phyloP scores from a whole-genome alignment of 1,140 invertebrate genomes.

The Meteorus sp. region DNA sequence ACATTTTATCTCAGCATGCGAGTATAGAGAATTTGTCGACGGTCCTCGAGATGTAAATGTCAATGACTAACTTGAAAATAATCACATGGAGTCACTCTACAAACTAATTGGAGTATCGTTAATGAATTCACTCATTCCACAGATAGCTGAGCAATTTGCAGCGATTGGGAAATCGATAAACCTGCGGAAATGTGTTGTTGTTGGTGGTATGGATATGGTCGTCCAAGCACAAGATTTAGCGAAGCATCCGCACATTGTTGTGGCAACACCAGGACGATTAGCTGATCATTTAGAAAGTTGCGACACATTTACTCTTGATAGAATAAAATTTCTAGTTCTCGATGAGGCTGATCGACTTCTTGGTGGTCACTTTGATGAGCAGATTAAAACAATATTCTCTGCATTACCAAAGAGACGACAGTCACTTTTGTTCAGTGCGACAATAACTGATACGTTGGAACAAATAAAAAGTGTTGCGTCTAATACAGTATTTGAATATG shows the following conservation, averaged over 20 bases:
- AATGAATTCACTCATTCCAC: slow-evolving; percentile 39
- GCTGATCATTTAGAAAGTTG: slow-evolving; percentile 87
- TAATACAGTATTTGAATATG: slow-evolving; percentile 57
- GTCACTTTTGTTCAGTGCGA: slow-evolving; percentile 93
- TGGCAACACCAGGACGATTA: slow-evolving; percentile 89
- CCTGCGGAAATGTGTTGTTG: slow-evolving; percentile 80
- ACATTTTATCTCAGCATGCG: too few species aligned
- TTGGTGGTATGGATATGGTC: slow-evolving; percentile 93
- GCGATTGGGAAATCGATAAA: slow-evolving; percentile 85
- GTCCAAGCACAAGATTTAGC: slow-evolving; percentile 84
- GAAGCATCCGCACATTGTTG: slow-evolving; percentile 89
- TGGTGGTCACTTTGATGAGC: slow-evolving; percentile 78
- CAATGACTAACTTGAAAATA: too few species aligned
- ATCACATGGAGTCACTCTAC: too few species aligned
- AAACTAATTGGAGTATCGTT: not conserved
- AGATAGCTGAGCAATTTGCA: slow-evolving; percentile 92
- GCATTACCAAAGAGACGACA: slow-evolving; percentile 79
- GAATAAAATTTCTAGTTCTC: slow-evolving; percentile 83
- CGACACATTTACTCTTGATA: slow-evolving; percentile 79
- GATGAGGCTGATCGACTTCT: slow-evolving; percentile 92
- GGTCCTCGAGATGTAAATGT: too few species aligned
- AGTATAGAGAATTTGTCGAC: too few species aligned
- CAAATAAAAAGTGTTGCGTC: slow-evolving; percentile 70
- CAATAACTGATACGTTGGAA: slow-evolving; percentile 84
- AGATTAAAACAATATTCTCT: slow-evolving; percentile 81